These are phyloP conservation scores for Eupithecia dodoneata DNA, from an alignment of 2,888 invertebrate genomes.

Conservation along the genomic window DNA sequence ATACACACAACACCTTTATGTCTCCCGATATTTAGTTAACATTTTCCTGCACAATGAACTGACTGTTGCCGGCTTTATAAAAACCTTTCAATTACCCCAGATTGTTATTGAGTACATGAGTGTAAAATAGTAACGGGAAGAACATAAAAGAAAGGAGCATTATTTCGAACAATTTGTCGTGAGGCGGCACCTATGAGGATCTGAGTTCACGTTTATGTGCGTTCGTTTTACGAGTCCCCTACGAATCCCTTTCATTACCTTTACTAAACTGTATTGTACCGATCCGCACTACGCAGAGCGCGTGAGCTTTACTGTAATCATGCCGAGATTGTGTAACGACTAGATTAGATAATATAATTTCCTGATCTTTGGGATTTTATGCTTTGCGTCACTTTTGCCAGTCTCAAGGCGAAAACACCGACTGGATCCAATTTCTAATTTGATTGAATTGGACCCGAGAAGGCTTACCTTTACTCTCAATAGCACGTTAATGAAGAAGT, in stretches of 20 bases:
- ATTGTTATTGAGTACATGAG: conserved; percentile 15
- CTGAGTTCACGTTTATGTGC: conserved; percentile 41
- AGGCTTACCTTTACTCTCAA: conserved; percentile 13
- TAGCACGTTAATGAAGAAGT: conserved; percentile 14
- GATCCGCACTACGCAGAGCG: conserved; percentile 50
- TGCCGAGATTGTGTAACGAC: conserved; percentile 42
- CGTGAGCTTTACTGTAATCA: conserved; percentile 56
- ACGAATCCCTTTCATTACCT: conserved; percentile 52
- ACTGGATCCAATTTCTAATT: conserved; percentile 13
- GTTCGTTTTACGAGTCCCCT: conserved; percentile 49
- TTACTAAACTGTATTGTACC: conserved; percentile 55
- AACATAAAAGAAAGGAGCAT: conserved; percentile 33
- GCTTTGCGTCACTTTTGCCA: neutral
- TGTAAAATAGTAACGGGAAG: conserved; percentile 29
- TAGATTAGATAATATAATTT: conserved; percentile 8
- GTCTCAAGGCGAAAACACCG: neutral
- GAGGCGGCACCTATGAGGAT: conserved; percentile 42
- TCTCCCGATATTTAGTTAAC: neutral
- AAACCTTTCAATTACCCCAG: conserved; percentile 14
- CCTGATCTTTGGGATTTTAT: conserved; percentile 5
- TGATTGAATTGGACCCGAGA: conserved; percentile 15
- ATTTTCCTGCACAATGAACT: neutral
- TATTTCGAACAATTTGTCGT: conserved; percentile 42
- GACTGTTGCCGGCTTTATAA: neutral
- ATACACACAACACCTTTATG: neutral